These are phyloP conservation scores for Drosophila chauvacae DNA, from an alignment of 1,140 invertebrate species.

Conservation along the genomic window DNA sequence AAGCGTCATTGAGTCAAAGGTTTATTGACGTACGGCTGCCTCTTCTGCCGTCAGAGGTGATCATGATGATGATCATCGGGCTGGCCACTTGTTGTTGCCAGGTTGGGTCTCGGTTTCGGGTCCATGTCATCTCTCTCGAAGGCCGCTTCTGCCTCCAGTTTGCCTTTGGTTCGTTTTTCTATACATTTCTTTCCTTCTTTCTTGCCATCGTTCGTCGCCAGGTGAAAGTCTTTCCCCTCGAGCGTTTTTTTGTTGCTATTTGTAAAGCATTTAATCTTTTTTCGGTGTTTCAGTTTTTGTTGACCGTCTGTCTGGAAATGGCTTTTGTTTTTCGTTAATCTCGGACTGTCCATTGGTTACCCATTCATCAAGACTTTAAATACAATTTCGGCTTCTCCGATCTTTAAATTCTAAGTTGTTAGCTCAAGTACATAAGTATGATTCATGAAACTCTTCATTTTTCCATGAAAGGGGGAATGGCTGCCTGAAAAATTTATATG, in stretches of 20 bases:
- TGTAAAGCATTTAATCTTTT: conserved; percentile 78
- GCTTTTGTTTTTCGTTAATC: conserved; percentile 67
- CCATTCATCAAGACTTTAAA: conserved; percentile 27
- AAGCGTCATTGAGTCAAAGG: conserved; percentile 73
- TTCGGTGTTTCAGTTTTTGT: conserved; percentile 68
- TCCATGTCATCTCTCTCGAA: conserved; percentile 70
- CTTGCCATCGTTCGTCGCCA: conserved; percentile 58
- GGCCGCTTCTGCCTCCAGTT: conserved; percentile 59
- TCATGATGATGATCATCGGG: conserved; percentile 41
- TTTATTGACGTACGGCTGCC: conserved; percentile 70
- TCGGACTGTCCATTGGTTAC: conserved; percentile 42
- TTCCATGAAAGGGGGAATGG: conserved; percentile 27
- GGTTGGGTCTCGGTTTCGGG: conserved; percentile 54
- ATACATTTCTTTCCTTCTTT: conserved; percentile 47
- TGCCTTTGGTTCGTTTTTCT: conserved; percentile 36
- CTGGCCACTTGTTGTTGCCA: conserved; percentile 70
- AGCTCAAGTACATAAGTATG: conserved; percentile 1
- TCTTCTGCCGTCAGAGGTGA: conserved; percentile 35
- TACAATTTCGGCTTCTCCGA: conserved; percentile 1
- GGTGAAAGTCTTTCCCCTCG: conserved; percentile 82
- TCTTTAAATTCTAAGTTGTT: conserved; percentile 3
- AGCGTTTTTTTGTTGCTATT: conserved; percentile 75
- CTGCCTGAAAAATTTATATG: conserved; percentile 14
- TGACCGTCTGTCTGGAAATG: conserved; percentile 41
- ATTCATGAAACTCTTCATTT: conserved; percentile 7